A percentile compares a stretch with the other conserved stretches of the same genome.
Conservation (phyloP, 2,797 vertebrate species). For the Sebastes matsubarae region DNA sequence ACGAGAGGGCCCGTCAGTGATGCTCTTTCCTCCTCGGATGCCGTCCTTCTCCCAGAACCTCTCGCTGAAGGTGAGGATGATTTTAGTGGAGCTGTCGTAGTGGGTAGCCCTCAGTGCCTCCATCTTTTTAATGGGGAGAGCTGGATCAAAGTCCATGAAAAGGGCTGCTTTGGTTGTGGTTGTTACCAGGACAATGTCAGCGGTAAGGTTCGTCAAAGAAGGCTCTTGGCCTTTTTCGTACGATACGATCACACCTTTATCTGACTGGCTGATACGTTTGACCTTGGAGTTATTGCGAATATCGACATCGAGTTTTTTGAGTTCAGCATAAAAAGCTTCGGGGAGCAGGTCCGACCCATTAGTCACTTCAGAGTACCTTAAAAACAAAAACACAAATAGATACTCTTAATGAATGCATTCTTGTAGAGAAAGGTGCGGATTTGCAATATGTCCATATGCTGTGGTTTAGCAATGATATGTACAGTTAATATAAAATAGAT, state of each 20-base stretch:
- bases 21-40: conserved; percentile 58
- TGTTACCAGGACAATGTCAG: conserved; percentile 76
- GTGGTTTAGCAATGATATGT: too few relatives aligned
- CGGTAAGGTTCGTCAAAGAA: conserved; percentile 3
- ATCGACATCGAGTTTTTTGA: too few relatives aligned
- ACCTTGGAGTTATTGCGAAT: conserved; percentile 78
- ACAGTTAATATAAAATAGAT: background rate
- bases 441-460: too few relatives aligned
- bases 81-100: conserved; percentile 58
- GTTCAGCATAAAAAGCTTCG: too few relatives aligned
- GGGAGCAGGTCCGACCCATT: conserved; percentile 82
- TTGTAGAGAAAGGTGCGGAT: too few relatives aligned
- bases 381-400: background rate
- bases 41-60: conserved; percentile 44
- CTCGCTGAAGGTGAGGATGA: conserved; percentile 51
- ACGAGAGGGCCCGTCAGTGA: conserved; percentile 26
- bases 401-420: too few relatives aligned
- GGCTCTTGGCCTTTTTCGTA: conserved; percentile 5
- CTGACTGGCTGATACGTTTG: conserved; percentile 61
- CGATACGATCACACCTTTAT: conserved; percentile 55
- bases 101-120: conserved; percentile 34
- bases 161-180: conserved; percentile 79
- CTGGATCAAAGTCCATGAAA: conserved; percentile 74
- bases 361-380: conserved; percentile 34
- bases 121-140: conserved; percentile 66